phyloP scores from a whole-genome alignment of 2,797 vertebrate genomes.

The Heteromormyrus szaboi region DNA sequence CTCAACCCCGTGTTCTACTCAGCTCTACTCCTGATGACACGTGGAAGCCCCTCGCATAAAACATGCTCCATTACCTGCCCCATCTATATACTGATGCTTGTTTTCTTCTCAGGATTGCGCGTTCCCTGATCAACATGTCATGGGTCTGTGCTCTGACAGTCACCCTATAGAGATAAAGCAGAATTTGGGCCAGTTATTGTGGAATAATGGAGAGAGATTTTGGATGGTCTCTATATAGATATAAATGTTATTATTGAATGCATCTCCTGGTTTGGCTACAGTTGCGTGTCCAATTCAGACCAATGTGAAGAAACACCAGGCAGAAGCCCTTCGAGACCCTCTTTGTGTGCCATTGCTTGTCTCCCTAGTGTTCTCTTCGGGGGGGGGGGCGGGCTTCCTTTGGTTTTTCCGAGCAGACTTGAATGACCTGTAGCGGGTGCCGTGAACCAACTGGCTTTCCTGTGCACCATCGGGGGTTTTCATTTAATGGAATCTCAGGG shows the following conservation, averaged over 20 bases:
- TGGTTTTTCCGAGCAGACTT: background rate
- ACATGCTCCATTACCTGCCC: background rate
- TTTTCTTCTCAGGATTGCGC: conserved; percentile 1
- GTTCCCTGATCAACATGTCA: background rate
- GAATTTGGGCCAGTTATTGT: background rate
- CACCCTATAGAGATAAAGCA: background rate
- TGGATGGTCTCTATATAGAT: background rate
- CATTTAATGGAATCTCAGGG: background rate
- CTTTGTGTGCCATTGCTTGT: background rate
- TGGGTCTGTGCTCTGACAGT: background rate
- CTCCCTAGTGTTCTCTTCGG: background rate
- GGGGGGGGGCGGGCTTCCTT: background rate
- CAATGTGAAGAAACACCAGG: background rate
- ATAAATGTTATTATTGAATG: background rate
- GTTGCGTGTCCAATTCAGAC: background rate
- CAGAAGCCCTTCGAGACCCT: background rate
- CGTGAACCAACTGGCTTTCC: background rate
- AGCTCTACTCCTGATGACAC: background rate
- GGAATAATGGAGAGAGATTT: background rate
- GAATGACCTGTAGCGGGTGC: background rate
- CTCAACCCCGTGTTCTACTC: background rate
- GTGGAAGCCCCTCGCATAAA: background rate
- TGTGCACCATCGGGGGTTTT: background rate
- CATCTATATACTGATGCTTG: background rate
- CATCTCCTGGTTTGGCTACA: background rate